A percentile compares a stretch with the other conserved stretches of the same genome.
Conservation (phyloP, 2,113 vertebrate species). For the Microtus pennsylvanicus region DNA sequence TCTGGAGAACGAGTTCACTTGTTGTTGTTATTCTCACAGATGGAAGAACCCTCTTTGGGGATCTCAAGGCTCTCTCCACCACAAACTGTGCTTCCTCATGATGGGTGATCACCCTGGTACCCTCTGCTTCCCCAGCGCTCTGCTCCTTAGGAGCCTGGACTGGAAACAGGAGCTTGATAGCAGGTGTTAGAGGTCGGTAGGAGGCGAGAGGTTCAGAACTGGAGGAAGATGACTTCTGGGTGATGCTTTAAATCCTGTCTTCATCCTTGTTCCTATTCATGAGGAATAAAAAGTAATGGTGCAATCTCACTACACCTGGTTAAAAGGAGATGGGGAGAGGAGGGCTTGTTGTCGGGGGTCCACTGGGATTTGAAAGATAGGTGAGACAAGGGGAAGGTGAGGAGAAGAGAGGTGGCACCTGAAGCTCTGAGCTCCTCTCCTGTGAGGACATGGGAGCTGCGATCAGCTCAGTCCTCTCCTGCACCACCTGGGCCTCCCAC, state of each 20-base stretch:
- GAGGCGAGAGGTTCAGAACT: neutral
- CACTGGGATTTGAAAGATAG: neutral
- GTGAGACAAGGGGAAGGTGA: neutral
- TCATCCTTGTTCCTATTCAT: conserved; percentile 37
- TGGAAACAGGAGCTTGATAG: neutral
- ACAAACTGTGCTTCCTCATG: neutral
- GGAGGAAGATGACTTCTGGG: neutral
- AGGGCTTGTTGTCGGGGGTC: neutral
- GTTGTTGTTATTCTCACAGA: neutral
- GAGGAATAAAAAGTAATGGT: conserved; percentile 5
- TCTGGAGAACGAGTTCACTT: conserved; percentile 26
- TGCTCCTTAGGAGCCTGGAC: neutral
- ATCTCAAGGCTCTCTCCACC: neutral
- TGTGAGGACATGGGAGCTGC: neutral
- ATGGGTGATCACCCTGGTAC: neutral
- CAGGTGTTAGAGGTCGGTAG: neutral
- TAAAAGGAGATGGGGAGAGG: neutral
- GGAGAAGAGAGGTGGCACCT: neutral
- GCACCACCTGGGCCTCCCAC: neutral
- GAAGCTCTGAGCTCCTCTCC: neutral
- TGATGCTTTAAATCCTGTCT: conserved; percentile 16
- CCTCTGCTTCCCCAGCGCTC: neutral
- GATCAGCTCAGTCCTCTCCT: neutral
- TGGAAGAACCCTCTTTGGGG: neutral
- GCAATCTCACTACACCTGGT: neutral